Percentiles rank a stretch among this genome's conserved stretches.
These are phyloP conservation scores for Ladona fulva DNA, from an alignment of 1,140 invertebrate genomes.

Conservation along the genomic window DNA sequence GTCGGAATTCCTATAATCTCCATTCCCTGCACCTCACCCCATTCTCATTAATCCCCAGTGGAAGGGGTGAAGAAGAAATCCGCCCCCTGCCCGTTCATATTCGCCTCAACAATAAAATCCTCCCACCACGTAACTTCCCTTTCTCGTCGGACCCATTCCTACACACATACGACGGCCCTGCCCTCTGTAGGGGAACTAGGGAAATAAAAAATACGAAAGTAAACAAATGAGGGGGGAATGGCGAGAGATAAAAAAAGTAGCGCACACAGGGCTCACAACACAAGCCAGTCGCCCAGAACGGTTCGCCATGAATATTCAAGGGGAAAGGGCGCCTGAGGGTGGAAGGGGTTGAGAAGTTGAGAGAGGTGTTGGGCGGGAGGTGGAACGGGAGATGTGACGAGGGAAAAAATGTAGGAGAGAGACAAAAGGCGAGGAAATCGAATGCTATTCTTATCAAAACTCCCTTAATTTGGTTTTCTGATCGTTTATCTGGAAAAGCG, in stretches of 20 bases:
- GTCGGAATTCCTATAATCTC: neutral
- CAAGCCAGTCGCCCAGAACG: slow-evolving; percentile 5
- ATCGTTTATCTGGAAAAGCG: too few species aligned
- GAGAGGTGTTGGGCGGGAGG: neutral
- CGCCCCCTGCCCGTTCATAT: too few species aligned
- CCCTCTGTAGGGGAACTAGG: slow-evolving; percentile 6
- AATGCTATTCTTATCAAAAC: too few species aligned
- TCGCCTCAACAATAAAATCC: neutral
- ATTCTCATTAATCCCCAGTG: neutral
- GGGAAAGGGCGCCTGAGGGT: neutral
- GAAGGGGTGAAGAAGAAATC: neutral
- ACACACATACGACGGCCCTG: neutral
- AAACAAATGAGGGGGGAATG: neutral
- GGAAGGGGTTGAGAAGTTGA: neutral
- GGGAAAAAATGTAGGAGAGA: too few species aligned
- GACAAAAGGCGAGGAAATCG: too few species aligned
- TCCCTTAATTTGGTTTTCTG: too few species aligned
- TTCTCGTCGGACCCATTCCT: too few species aligned
- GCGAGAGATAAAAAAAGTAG: slow-evolving; percentile 9
- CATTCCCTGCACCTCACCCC: neutral
- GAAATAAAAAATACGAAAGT: neutral
- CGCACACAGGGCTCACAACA: neutral
- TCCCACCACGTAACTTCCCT: neutral
- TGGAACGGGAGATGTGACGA: neutral
- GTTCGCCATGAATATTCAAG: slow-evolving; percentile 9